Evolutionary conservation across 64 coral and sea anemone genomes (phyloP), one percentile per base, ranked within the genome.

Genomic region (Hydrozoanthus tunicans): DNA sequence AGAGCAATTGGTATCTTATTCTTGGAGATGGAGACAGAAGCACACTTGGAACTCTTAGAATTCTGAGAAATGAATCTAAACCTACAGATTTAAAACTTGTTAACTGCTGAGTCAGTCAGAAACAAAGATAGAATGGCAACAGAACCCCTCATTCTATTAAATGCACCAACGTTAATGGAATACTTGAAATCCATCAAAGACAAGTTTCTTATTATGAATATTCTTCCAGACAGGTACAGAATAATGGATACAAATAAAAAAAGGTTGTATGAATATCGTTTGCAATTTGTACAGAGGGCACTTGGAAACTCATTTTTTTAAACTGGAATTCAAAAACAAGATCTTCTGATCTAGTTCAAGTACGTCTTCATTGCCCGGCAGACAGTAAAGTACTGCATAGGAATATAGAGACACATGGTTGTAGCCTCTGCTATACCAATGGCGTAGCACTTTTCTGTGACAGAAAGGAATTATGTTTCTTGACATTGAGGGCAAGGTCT

Each of bases 91-190:
- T 77, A 72, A 70, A 72, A 73, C 15, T 14, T 91, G 78, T 72
- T 82, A 13, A 81, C 54, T 17, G 78, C 63, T 12, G 90, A 82
- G 67, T 71, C 63, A 43, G 78, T 91, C 58, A 26, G 61, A 55
- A 81, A 82, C 58, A 91, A 91, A 59, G 79, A 91, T 60, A 81
- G 65, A 81, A 91, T 91, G 90, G 77, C 90, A 58, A 58, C 64
- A 59, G 78, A 81, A 64, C 76, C 89, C 62, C 59, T 90, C 56
- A 68, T 64, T 54, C 26, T 53, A 68, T 60, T 80, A 73, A 79
- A 58, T 79, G 74, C 57, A 57, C 61, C 89, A 59, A 79, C 24
- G 55, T 81, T 91, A 12, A 17, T 70, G 78, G 67, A 51, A 43
- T 68, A 70, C 51, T 26, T 91, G 11, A 66, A 62, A 17, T 91